phyloP scores from a whole-genome alignment of 2,113 vertebrate genomes.

The Apeltes quadracus region DNA sequence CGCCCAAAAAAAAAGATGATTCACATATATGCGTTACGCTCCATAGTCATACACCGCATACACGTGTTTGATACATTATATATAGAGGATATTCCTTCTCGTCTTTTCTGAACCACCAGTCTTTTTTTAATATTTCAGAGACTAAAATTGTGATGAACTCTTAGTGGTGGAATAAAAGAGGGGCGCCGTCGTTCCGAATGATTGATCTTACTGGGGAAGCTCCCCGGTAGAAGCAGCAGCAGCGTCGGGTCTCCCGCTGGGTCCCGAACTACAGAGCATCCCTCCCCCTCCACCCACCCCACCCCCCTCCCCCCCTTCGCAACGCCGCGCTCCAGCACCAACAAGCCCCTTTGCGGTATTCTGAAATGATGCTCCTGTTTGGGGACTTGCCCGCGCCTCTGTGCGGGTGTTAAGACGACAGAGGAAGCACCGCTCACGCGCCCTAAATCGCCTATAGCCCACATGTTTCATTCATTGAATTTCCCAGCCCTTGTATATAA shows the following conservation, averaged over 20 bases:
- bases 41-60: constrained; percentile 1
- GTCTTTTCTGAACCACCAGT: constrained; percentile 6
- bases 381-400: constrained; percentile 21
- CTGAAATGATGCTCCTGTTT: constrained; percentile 15
- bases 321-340: constrained; percentile 15
- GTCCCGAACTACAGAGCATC: constrained; percentile 44
- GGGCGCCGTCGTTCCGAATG: constrained; percentile 20
- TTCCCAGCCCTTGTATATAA: background rate
- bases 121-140: constrained; percentile 11
- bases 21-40: constrained; percentile 49
- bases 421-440: constrained; percentile 28
- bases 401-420: constrained; percentile 13
- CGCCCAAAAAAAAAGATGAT: constrained; percentile 39
- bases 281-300: too few species aligned
- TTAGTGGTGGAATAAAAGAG: constrained; percentile 9
- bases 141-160: constrained; percentile 36
- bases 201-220: constrained; percentile 27
- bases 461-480: constrained; percentile 6
- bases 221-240: constrained; percentile 22
- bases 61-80: constrained; percentile 1
- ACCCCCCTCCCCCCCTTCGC: too few species aligned
- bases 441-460: constrained; percentile 9
- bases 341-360: constrained; percentile 44
- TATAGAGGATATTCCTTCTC: background rate
- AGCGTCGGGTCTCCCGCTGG: constrained; percentile 60